These are phyloP conservation scores for Papilio polytes DNA, from an alignment of 1,140 invertebrate species.

Conservation along the genomic window DNA sequence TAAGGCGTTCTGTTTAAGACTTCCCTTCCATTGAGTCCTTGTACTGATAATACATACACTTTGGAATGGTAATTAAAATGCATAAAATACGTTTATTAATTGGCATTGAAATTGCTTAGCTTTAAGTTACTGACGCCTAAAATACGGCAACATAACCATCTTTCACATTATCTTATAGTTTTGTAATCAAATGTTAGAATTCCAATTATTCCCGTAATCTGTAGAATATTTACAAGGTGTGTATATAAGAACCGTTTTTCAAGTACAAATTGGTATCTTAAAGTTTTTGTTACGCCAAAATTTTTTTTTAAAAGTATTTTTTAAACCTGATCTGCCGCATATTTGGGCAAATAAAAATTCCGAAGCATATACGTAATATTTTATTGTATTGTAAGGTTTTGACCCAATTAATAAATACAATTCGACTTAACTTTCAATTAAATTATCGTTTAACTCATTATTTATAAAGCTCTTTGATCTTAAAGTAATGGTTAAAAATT, in stretches of 20 bases:
- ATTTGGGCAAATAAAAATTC: slow-evolving; percentile 12
- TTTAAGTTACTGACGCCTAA: background rate
- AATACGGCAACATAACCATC: no score
- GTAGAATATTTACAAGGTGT: background rate
- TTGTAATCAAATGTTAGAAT: background rate
- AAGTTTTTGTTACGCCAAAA: background rate
- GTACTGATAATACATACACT: background rate
- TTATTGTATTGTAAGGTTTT: slow-evolving; percentile 18
- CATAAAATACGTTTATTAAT: slow-evolving; percentile 23
- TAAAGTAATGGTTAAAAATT: background rate
- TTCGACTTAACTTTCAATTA: background rate
- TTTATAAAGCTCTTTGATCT: background rate
- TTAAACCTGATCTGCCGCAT: background rate
- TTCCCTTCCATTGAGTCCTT: slow-evolving; percentile 1
- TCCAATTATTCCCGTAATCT: background rate
- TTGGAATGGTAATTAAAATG: slow-evolving; percentile 28
- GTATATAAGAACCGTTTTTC: background rate
- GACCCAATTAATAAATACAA: slow-evolving; percentile 1
- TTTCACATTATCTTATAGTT: background rate
- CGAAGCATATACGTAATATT: background rate
- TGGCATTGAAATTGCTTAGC: slow-evolving; percentile 6
- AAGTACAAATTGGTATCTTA: background rate
- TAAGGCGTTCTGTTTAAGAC: background rate
- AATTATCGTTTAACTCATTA: background rate
- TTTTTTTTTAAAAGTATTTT: background rate